A percentile compares a stretch with the other conserved stretches of the same genome.
phyloP scores from a whole-genome alignment of 2,113 vertebrate genomes.

The Hippocampus zosterae region DNA sequence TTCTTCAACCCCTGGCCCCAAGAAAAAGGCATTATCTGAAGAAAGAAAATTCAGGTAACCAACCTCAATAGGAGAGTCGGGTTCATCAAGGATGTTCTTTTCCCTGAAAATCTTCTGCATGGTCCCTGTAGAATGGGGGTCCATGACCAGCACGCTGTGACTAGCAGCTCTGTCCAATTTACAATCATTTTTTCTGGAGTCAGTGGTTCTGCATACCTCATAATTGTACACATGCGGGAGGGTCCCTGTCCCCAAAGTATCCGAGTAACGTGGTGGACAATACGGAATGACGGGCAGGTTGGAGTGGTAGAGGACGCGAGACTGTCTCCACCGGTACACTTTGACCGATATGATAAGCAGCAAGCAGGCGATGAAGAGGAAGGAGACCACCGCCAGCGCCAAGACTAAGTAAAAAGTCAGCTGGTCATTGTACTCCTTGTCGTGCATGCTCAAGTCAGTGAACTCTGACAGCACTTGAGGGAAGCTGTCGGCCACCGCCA shows the following conservation, averaged over 20 bases:
- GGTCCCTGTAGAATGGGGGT: conserved; percentile 28
- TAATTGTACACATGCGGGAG: conserved; percentile 27
- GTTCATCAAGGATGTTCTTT: conserved; percentile 9
- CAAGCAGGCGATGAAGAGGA: conserved; percentile 64
- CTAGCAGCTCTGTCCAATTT: conserved; percentile 34
- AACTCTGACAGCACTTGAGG: conserved; percentile 65
- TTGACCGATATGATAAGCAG: too few relatives aligned
- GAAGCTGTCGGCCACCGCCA: conserved; percentile 57
- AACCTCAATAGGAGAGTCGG: conserved; percentile 7
- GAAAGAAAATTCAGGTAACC: background rate
- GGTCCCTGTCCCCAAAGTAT: conserved; percentile 25
- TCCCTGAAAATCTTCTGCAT: conserved; percentile 21
- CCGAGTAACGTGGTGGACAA: conserved; percentile 11
- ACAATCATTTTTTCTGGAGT: conserved; percentile 44
- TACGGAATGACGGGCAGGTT: too few relatives aligned
- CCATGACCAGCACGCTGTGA: conserved; percentile 44
- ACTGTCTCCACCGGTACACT: too few relatives aligned
- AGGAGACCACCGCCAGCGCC: conserved; percentile 62
- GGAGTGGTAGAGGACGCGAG: too few relatives aligned
- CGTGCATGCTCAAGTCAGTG: background rate
- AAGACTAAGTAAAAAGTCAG: conserved; percentile 29
- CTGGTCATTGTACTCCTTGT: conserved; percentile 14
- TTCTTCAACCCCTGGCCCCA: background rate
- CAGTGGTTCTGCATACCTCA: conserved; percentile 38
- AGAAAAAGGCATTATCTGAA: background rate